phyloP scores from a whole-genome alignment of 2,888 invertebrate genomes.

The Dorcus parallelipipedus region DNA sequence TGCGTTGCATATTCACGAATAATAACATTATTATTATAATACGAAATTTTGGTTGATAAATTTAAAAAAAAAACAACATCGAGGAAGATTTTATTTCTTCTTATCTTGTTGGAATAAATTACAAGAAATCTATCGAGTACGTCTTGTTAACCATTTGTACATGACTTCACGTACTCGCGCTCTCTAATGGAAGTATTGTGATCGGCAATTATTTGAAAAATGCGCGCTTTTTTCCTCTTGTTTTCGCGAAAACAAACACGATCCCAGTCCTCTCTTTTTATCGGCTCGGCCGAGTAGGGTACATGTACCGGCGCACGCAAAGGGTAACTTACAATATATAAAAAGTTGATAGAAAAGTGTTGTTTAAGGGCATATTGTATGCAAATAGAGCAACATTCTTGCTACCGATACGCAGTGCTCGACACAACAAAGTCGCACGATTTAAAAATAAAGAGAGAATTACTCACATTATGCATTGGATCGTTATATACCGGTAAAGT shows the following conservation, averaged over 20 bases:
- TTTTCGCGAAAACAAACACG: slow-evolving; percentile 13
- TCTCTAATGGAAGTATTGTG: slow-evolving; percentile 13
- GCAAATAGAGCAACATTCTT: slow-evolving; percentile 45
- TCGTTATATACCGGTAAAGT: slow-evolving; percentile 19
- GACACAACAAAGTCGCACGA: slow-evolving; percentile 30
- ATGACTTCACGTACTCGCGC: slow-evolving; percentile 15
- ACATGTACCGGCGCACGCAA: slow-evolving; percentile 17
- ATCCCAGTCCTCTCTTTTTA: slow-evolving; percentile 10
- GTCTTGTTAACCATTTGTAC: slow-evolving; percentile 15
- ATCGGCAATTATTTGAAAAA: slow-evolving; percentile 16
- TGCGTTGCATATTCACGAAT: too few relatives aligned
- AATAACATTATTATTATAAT: too few relatives aligned
- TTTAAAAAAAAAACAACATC: too few relatives aligned
- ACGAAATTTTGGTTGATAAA: too few relatives aligned
- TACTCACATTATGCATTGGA: slow-evolving; percentile 30
- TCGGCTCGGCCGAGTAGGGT: slow-evolving; percentile 7
- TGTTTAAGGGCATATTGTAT: slow-evolving; percentile 45
- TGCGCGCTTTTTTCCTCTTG: slow-evolving; percentile 7
- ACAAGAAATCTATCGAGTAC: not conserved
- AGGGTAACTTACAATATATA: slow-evolving; percentile 27
- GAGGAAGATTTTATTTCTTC: too few relatives aligned
- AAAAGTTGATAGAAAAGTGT: slow-evolving; percentile 41
- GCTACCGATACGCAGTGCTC: slow-evolving; percentile 36
- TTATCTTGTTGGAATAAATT: too few relatives aligned
- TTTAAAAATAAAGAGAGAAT: slow-evolving; percentile 35